A percentile compares a stretch with the other conserved stretches of the same genome.
These are phyloP conservation scores for Clarias fuscus DNA, from an alignment of 2,797 vertebrate species.

Conservation along the genomic window DNA sequence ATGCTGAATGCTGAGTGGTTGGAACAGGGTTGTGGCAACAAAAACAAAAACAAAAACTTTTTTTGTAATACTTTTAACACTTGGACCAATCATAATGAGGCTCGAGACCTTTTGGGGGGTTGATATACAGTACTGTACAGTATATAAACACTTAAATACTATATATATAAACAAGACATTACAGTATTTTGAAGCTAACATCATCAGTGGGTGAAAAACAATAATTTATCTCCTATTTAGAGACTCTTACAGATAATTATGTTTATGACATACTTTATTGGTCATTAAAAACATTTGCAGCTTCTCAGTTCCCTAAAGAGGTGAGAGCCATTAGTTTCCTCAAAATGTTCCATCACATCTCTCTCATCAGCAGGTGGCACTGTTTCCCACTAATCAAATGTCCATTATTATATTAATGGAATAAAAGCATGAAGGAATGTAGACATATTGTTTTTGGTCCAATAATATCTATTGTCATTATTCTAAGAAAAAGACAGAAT, in stretches of 20 bases:
- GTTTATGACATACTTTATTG: not conserved
- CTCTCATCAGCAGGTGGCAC: not conserved
- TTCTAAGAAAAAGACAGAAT: not conserved
- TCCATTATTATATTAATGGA: not conserved
- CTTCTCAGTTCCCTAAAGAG: not conserved
- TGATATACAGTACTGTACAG: too few relatives aligned
- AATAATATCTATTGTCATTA: not conserved
- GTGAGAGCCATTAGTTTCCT: not conserved
- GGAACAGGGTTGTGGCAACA: too few relatives aligned
- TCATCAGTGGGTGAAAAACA: not conserved
- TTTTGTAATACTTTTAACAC: too few relatives aligned
- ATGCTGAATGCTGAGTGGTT: too few relatives aligned
- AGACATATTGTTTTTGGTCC: not conserved
- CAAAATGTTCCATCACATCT: not conserved
- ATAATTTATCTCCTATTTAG: not conserved
- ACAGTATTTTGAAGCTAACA: not conserved
- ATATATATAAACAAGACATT: too few relatives aligned
- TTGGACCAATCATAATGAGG: too few relatives aligned
- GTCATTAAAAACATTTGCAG: not conserved
- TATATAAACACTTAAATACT: too few relatives aligned
- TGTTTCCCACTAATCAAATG: not conserved
- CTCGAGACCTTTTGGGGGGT: too few relatives aligned
- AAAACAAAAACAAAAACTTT: too few relatives aligned
- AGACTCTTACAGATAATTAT: not conserved
- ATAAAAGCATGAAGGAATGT: not conserved